These are phyloP conservation scores for Camponotus vicinus DNA, from an alignment of 1,140 invertebrate species.

Conservation along the genomic window DNA sequence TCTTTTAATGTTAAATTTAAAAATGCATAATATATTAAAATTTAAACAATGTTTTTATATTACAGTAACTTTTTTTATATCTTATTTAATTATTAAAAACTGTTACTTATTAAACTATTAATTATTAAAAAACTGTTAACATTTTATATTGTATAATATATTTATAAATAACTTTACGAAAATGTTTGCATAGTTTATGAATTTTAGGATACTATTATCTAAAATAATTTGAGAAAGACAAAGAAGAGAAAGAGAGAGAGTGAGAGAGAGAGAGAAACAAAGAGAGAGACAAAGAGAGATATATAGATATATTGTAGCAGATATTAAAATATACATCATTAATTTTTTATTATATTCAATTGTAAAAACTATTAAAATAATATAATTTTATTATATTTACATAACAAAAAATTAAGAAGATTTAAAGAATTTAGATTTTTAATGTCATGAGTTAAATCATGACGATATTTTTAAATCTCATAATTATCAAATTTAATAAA, in stretches of 20 bases:
- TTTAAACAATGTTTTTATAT: background rate
- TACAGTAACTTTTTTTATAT: conserved; percentile 21
- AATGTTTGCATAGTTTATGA: conserved; percentile 49
- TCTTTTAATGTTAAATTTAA: background rate
- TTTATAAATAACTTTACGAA: conserved; percentile 36
- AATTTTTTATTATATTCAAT: conserved; percentile 14
- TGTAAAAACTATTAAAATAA: conserved; percentile 21
- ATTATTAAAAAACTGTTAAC: background rate
- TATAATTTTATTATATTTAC: background rate
- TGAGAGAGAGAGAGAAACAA: too few relatives aligned
- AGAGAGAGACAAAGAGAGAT: too few relatives aligned
- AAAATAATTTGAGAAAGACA: background rate
- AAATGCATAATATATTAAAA: background rate
- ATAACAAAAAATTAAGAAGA: conserved; percentile 1
- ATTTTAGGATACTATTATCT: conserved; percentile 11
- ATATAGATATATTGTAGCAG: background rate
- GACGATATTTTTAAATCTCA: conserved; percentile 27
- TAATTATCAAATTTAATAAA: conserved; percentile 38
- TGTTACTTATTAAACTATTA: too few relatives aligned
- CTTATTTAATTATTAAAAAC: background rate
- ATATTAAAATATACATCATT: conserved; percentile 27
- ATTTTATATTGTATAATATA: background rate
- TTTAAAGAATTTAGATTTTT: background rate
- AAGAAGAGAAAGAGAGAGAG: too few relatives aligned
- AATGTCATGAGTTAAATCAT: background rate